These are phyloP conservation scores for Pavo muticus DNA, from an alignment of 2,113 vertebrate genomes.

Conservation along the genomic window DNA sequence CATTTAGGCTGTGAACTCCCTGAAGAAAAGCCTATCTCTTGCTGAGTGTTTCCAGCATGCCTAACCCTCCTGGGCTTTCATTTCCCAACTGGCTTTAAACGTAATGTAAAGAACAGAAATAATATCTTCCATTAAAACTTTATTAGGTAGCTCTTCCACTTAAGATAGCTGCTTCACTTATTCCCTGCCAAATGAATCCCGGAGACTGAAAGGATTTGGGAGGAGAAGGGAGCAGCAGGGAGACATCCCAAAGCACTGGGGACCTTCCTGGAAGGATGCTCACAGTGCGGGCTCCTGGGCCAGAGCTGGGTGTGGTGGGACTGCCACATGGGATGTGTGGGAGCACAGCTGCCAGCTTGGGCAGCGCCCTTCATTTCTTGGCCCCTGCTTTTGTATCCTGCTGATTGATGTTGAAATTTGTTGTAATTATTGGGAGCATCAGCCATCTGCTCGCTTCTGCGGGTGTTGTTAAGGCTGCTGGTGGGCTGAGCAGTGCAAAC, in stretches of 20 bases:
- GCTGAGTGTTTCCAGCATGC: constrained; percentile 23
- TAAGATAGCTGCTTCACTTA: constrained; percentile 3
- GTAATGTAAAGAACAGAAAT: constrained; percentile 65
- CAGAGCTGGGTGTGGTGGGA: background rate
- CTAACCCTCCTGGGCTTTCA: constrained; percentile 39
- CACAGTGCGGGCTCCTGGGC: background rate
- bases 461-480: background rate
- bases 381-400: background rate
- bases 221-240: background rate
- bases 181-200: background rate
- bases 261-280: background rate
- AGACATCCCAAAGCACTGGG: background rate
- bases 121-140: constrained; percentile 59
- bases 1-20: constrained; percentile 22
- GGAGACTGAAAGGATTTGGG: background rate
- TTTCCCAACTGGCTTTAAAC: constrained; percentile 51
- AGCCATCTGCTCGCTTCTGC: background rate
- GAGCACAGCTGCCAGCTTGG: background rate
- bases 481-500: constrained; percentile 43
- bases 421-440: background rate
- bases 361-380: background rate
- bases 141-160: constrained; percentile 51
- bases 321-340: background rate
- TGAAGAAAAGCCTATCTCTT: background rate
- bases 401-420: background rate